Percentiles rank a stretch among this genome's conserved stretches.
phyloP scores from a whole-genome alignment of 1,140 invertebrate species.

The Argopecten irradians region DNA sequence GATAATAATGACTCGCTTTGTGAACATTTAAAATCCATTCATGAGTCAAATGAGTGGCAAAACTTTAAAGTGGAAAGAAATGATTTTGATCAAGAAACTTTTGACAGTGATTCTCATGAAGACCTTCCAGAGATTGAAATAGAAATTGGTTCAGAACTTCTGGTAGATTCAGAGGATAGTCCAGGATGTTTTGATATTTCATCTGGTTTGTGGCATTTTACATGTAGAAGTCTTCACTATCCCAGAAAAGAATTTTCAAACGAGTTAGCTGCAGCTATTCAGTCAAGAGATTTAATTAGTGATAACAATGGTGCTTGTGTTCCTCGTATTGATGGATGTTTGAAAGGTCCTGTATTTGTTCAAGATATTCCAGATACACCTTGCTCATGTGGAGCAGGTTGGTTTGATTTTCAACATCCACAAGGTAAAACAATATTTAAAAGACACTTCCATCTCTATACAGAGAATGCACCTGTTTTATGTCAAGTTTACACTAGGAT shows the following conservation, averaged over 20 bases:
- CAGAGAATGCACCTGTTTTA: constrained; percentile 14
- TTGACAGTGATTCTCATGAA: constrained; percentile 31
- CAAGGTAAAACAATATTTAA: constrained; percentile 18
- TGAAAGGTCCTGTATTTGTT: constrained; percentile 35
- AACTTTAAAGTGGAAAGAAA: too few species aligned
- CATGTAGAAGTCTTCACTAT: too few species aligned
- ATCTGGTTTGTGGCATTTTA: too few species aligned
- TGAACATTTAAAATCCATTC: background rate
- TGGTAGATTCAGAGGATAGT: too few species aligned
- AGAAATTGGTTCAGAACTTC: too few species aligned
- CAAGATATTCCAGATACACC: constrained; percentile 33
- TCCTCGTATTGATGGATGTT: too few species aligned
- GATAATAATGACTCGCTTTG: background rate
- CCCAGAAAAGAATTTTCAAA: too few species aligned
- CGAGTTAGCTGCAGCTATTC: too few species aligned
- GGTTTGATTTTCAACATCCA: background rate
- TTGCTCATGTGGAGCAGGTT: constrained; percentile 34
- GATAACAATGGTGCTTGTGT: background rate
- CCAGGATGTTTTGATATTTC: too few species aligned
- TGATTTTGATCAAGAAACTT: background rate
- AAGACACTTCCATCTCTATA: constrained; percentile 36
- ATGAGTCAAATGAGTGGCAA: background rate
- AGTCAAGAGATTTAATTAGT: too few species aligned
- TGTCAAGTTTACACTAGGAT: constrained; percentile 40
- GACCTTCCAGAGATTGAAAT: too few species aligned